These are phyloP conservation scores for Venusia cambrica DNA, from an alignment of 2,888 invertebrate genomes.

Conservation along the genomic window DNA sequence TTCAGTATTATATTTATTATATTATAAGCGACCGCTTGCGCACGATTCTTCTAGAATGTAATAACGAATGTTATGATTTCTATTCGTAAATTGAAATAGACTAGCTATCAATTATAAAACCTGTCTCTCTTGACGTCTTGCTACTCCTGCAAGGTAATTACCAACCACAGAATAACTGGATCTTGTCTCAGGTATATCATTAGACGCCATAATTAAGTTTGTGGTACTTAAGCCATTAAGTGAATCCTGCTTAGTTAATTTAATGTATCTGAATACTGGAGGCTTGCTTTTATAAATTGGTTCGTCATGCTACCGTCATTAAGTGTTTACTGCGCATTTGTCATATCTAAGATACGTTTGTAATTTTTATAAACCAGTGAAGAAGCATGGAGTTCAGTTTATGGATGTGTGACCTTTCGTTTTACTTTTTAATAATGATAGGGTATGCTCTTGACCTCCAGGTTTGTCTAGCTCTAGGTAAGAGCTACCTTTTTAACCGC, in stretches of 20 bases:
- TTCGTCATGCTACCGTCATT: constrained; percentile 1
- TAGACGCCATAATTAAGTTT: constrained; percentile 21
- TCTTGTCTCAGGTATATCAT: constrained; percentile 15
- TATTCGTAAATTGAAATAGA: constrained; percentile 2
- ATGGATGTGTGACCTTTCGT: no score
- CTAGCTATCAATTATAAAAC: constrained; percentile 5
- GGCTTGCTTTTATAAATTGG: constrained; percentile 10
- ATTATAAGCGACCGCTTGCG: no score
- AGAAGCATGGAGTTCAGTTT: no score
- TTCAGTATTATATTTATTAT: no score
- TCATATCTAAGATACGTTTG: neutral
- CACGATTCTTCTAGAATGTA: no score
- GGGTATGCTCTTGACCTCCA: no score
- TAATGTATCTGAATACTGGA: constrained; percentile 16
- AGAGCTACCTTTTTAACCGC: no score
- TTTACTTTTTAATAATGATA: no score
- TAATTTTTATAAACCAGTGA: no score
- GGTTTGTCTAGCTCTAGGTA: no score
- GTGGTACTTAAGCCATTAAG: constrained; percentile 18
- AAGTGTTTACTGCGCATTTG: neutral
- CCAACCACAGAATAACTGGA: constrained; percentile 11
- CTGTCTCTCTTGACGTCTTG: constrained; percentile 7
- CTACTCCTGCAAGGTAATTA: constrained; percentile 15
- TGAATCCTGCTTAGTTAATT: constrained; percentile 18
- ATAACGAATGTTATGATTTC: no score